Conservation (phyloP, 2,113 vertebrate genomes). For the Aix galericulata region DNA sequence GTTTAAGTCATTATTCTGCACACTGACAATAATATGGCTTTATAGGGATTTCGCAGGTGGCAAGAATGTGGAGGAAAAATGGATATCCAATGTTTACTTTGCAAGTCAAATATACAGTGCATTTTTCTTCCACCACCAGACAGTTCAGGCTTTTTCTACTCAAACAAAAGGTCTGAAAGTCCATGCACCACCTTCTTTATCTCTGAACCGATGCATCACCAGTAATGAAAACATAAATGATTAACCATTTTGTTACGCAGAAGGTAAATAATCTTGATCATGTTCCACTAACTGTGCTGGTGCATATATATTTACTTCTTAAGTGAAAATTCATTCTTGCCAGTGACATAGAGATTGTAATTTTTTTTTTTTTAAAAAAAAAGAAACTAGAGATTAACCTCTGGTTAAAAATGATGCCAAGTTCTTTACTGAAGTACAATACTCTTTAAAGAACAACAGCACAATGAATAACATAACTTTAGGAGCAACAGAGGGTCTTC, state of each 20-base stretch:
- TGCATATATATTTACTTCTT: background rate
- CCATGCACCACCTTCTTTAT: background rate
- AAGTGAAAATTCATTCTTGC: background rate
- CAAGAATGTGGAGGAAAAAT: slow-evolving; percentile 24
- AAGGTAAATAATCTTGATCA: background rate
- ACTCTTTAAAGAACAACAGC: background rate
- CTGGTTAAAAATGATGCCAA: background rate
- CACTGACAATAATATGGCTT: background rate
- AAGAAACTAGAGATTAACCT: background rate
- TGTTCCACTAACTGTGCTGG: background rate
- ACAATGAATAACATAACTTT: background rate
- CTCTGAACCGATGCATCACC: background rate
- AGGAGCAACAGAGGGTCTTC: background rate
- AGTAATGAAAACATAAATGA: background rate
- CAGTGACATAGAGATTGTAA: background rate
- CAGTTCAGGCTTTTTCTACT: background rate
- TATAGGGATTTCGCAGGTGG: slow-evolving; percentile 12
- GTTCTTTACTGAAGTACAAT: background rate
- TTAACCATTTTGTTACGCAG: background rate
- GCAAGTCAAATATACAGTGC: background rate
- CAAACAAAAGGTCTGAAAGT: background rate
- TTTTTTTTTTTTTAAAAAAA: too few species aligned
- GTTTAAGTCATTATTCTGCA: background rate
- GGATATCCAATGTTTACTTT: background rate
- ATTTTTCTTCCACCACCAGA: background rate